Evolutionary conservation across 2,113 vertebrate species (phyloP).

Genomic region (Pachyramphus minor): DNA sequence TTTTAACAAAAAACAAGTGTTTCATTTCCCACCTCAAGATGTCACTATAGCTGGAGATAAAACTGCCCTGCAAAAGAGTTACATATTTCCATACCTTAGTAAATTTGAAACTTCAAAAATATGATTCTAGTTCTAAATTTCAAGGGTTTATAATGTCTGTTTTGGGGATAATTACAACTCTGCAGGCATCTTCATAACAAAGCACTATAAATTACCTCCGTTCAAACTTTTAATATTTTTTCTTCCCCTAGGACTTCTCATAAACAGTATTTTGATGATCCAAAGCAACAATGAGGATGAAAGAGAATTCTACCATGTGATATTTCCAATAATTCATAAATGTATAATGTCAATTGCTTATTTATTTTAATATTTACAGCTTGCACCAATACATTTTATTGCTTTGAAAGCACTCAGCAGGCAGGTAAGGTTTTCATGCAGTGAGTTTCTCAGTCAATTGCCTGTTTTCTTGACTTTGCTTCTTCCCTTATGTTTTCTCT

Average conservation of each 20-base stretch:
- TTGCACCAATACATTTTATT: neutral
- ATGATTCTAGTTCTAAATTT: neutral
- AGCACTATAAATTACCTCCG: neutral
- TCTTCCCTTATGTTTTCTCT: neutral
- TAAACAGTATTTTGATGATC: neutral
- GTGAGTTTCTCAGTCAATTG: neutral
- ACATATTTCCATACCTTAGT: neutral
- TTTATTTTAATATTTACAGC: neutral
- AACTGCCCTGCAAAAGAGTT: neutral
- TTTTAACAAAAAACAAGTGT: neutral
- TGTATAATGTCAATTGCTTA: neutral
- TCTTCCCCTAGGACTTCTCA: neutral
- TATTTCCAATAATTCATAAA: neutral
- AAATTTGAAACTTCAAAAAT: neutral
- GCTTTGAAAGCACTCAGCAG: neutral
- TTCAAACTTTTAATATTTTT: constrained; percentile 31
- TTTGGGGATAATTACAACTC: constrained; percentile 22
- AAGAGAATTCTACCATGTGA: neutral
- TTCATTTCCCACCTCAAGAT: constrained; percentile 21
- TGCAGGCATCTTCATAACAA: neutral
- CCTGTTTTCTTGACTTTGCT: neutral
- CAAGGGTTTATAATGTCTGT: neutral
- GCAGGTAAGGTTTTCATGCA: neutral
- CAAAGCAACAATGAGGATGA: neutral
- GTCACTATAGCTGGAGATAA: constrained; percentile 28